Base-by-base conservation (phyloP, 2,113 vertebrate species). In the Mormyrus lacerda region DNA sequence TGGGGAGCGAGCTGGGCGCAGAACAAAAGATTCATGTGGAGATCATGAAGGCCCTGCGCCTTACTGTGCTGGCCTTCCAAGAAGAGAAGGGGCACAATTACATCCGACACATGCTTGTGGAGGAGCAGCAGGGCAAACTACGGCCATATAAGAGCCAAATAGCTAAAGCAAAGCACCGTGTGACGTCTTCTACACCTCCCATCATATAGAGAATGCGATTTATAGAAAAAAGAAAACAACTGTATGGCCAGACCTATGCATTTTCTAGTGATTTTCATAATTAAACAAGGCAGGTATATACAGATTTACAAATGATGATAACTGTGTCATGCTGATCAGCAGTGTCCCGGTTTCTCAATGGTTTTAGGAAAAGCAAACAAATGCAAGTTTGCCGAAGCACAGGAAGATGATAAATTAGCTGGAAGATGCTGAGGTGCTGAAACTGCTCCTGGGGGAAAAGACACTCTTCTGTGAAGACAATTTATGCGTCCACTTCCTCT, bases 81-180 rank as follows among this genome's bases (percentile, higher is more conserved):
- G 94, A 93, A 0, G 94, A 96, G 45, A 92, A 96, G 55, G 94
- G 92, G 91, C 93, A 95, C 88, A 95, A 96, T 94, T 95, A 92
- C 92, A 96, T 95, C 35, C 91, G 95, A 90, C 87, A 87, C 47
- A 94, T 93, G 93, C 91, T 94, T 87, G 93, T 94, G 87, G 94
- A 96, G 91, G 94, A 95, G 89, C 92, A 94, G 45, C 95, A 96
- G 92, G 95, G 92, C 90, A 95, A 96, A 87, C 91, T 95, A 86
- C 94, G 95, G 93, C 92, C 88, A 7, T 95, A 95, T 90, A 96
- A 95, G 90, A 91, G 92, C 1, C 94, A 96, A 92, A 94, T 90
- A 69, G 10, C 27, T 69, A 79, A 79, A 79, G 35, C 73, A 19
- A 19, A 39, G 31, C 73, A 79, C 5, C 73, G 42, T 79, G 73